phyloP scores from a whole-genome alignment of 2,113 vertebrate genomes.

The Corvus moneduloides region DNA sequence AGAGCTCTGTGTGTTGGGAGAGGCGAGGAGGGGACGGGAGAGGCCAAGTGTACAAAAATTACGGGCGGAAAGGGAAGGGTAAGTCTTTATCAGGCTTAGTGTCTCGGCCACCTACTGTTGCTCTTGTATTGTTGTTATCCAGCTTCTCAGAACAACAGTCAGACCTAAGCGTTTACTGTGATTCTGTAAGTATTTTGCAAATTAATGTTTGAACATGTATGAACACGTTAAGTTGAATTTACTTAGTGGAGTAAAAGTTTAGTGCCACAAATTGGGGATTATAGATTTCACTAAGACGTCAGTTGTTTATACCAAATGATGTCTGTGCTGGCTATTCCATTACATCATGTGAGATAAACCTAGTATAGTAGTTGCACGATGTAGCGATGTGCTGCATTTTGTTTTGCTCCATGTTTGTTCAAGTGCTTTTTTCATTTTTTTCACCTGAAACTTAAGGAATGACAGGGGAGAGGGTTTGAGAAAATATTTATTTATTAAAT shows the following conservation, averaged over 20 bases:
- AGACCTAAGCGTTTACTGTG: background rate
- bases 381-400: background rate
- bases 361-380: background rate
- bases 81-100: background rate
- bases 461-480: background rate
- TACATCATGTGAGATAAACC: background rate
- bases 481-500: background rate
- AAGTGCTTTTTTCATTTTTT: background rate
- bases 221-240: background rate
- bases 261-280: background rate
- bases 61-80: background rate
- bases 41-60: background rate
- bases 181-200: background rate
- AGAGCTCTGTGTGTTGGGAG: background rate
- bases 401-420: background rate
- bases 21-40: background rate
- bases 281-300: background rate
- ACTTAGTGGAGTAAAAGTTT: background rate
- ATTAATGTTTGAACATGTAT: background rate
- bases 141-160: background rate
- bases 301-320: background rate
- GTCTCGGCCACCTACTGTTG: background rate
- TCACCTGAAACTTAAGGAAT: background rate
- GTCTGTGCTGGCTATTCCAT: background rate
- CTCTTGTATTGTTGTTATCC: background rate